phyloP scores from a whole-genome alignment of 2,113 vertebrate genomes.

The Ivindomyrus marchei region DNA sequence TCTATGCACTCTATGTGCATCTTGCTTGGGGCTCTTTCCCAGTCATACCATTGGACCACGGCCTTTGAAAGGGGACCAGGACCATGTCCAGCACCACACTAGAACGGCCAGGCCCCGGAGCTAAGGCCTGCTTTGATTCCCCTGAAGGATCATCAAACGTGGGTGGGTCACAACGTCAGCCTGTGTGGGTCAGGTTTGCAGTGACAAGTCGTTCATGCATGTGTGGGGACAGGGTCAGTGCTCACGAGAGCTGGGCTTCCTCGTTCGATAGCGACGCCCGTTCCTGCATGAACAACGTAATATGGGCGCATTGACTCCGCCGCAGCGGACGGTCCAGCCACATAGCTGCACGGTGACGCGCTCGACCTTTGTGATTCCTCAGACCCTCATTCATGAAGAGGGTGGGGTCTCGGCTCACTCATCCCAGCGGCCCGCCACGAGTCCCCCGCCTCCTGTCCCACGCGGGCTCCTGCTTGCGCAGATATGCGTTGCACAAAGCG shows the following conservation, averaged over 20 bases:
- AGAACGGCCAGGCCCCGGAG: too few relatives aligned
- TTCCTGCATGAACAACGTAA: background rate
- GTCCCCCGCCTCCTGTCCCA: slow-evolving; percentile 50
- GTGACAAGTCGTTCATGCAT: background rate
- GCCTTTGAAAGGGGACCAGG: background rate
- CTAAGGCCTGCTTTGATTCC: background rate
- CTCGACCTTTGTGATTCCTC: background rate
- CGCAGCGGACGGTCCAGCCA: background rate
- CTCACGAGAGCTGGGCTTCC: background rate
- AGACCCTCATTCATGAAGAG: background rate
- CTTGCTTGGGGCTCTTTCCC: background rate
- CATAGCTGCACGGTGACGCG: background rate
- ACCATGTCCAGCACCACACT: background rate
- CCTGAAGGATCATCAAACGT: background rate
- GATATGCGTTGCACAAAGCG: slow-evolving; percentile 56
- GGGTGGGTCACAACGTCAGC: background rate
- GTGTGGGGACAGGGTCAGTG: background rate
- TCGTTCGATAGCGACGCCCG: background rate
- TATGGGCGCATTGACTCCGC: background rate
- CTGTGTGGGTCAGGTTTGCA: background rate
- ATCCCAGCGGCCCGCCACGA: slow-evolving; percentile 42
- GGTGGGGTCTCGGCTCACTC: slow-evolving; percentile 24
- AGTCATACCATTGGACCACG: background rate
- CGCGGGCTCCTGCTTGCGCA: slow-evolving; percentile 43
- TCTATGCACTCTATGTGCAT: slow-evolving; percentile 15